Evolutionary conservation across 2,113 vertebrate species (phyloP).

Genomic region (Sander vitreus): DNA sequence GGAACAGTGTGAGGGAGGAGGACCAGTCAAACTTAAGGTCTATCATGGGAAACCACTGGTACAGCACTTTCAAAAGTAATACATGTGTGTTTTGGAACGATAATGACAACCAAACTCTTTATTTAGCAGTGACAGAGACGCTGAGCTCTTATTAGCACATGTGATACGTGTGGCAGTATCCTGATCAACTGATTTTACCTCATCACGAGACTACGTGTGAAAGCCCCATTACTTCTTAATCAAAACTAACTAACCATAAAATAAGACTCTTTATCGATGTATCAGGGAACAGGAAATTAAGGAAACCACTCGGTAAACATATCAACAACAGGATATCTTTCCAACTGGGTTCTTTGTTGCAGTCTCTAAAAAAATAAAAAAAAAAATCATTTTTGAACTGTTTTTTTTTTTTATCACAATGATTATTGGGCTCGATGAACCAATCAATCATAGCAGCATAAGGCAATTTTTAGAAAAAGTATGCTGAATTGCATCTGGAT

Average conservation of each 20-base stretch:
- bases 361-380: background rate
- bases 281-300: slow-evolving; percentile 55
- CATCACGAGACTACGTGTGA: slow-evolving; percentile 26
- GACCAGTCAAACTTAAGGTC: slow-evolving; percentile 71
- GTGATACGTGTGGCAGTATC: background rate
- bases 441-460: slow-evolving; percentile 46
- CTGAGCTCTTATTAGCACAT: background rate
- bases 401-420: slow-evolving; percentile 44
- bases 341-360: slow-evolving; percentile 31
- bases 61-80: slow-evolving; percentile 58
- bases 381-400: slow-evolving; percentile 34
- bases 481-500: slow-evolving; percentile 55
- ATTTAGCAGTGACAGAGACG: slow-evolving; percentile 13
- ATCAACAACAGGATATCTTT: slow-evolving; percentile 42
- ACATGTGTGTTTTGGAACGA: slow-evolving; percentile 53
- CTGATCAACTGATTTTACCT: slow-evolving; percentile 41
- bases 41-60: slow-evolving; percentile 59
- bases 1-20: slow-evolving; percentile 63
- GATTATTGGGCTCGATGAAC: slow-evolving; percentile 39
- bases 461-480: slow-evolving; percentile 33
- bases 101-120: slow-evolving; percentile 47
- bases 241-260: slow-evolving; percentile 66
- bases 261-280: slow-evolving; percentile 56
- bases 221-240: slow-evolving; percentile 61
- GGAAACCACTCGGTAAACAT: slow-evolving; percentile 44